Base-by-base conservation (phyloP, 2,113 vertebrate genomes). In the Eira barbara region DNA sequence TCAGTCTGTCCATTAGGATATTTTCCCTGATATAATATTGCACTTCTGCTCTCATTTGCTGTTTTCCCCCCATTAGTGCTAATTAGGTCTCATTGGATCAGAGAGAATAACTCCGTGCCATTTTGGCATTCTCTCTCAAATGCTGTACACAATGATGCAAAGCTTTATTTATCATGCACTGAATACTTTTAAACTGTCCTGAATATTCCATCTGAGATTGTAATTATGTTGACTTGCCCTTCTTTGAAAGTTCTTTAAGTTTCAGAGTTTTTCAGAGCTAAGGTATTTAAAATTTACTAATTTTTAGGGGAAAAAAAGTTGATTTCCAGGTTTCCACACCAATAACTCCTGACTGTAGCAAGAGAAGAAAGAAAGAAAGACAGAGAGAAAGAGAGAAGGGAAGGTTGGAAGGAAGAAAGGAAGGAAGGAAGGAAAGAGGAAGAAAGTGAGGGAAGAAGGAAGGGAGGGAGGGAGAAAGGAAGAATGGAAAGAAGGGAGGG, bases 1-100 rank as follows among this genome's bases (percentile, higher is more conserved):
- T 94, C 95, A 92, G 81, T 96, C 92, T 93, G 52, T 80, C 95
- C 94, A 97, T 96, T 97, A 97, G 69, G 80, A 84, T 93, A 90
- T 97, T 96, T 97, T 91, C 76, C 31, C 80, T 98, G 36, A 67
- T 31, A 92, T 91, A 89, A 94, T 96, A 95, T 86, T 95, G 86
- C 94, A 55, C 71, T 96, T 89, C 52, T 89, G 88, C 39, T 97
- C 80, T 97, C 92, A 82, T 95, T 88, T 96, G 83, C 88, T 95
- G 34, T 55, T 84, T 88, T 21, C 34, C 74, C n/a, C 52, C 82
- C 89, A 89, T 96, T 97, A 94, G 69, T 86, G 78, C 31, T 96
- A 97, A 97, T 93, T 95, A 96, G 52, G 69, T 95, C 88, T 71
- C 73, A 25, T 82, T 97, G 96, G 76, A 74, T 91, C n/a, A 85